Evolutionary conservation across 2,888 invertebrate genomes (phyloP), one percentile per base, ranked within the genome.

Genomic region (Macroteleia sp.): DNA sequence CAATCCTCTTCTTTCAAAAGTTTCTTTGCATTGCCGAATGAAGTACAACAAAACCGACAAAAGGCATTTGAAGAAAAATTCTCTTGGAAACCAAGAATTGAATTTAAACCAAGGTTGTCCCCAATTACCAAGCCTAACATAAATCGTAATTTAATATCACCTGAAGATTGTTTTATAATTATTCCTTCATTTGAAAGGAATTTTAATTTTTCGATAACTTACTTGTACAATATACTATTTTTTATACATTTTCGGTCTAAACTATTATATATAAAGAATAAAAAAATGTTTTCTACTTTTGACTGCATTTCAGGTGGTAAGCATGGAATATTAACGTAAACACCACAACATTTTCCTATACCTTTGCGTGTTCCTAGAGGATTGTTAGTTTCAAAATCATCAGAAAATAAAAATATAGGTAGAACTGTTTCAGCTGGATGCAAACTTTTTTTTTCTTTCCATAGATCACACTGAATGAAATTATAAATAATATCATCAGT

Each of bases 101-200:
- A 48, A 34, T 81, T 67, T 12, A 82, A 10, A 8, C 80, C 83
- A 2, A 82, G 46, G 59, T 83, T 83, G 42, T 82, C 81, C 2
- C 79, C 82, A n/a, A 76, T 12, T 5, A 82, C 56, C 22, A 73
- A 56, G 9, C 36, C 41, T 16, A 77, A 61, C 9, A 50, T 17
- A 67, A 80, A 82, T 52, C 61, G 69, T 16, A 81, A 42, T 64
- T 57, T 67, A 17, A 61, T 34, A 1, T 52, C 36, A 12, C 59
- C 77, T 19, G 41, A 46, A 1, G 14, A 19, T 39, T 66, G 30
- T 8, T 50, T 41, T 4, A 83, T 46, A 22, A 36, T 48, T 14
- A 81, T 75, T 8, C 79, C 81, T 1, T 42, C 22, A 6, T 50
- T 52, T 41, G 61, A 56, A 6, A 81, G 39, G 64, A 46, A 69